A percentile compares a stretch with the other conserved stretches of the same genome.
phyloP scores from a whole-genome alignment of 2,797 vertebrate genomes.

The Molossus molossus region DNA sequence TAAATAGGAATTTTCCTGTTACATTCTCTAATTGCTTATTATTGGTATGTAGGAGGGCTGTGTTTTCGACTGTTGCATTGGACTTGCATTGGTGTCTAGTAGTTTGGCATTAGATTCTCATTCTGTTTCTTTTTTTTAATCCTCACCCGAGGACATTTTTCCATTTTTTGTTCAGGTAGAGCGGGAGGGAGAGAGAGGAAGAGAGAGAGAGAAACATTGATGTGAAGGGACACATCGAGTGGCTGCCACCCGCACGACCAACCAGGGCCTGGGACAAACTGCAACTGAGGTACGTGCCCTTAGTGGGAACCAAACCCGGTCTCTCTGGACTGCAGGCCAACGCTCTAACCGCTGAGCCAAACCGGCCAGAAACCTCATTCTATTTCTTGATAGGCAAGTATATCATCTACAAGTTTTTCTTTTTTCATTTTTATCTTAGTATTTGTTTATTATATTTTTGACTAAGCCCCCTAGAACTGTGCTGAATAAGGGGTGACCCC shows the following conservation, averaged over 20 bases:
- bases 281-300: no score
- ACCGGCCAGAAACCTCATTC: background rate
- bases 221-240: no score
- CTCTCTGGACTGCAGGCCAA: no score
- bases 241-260: no score
- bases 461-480: background rate
- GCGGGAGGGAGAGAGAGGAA: no score
- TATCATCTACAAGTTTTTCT: background rate
- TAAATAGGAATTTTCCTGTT: constrained; percentile 20
- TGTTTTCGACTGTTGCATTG: background rate
- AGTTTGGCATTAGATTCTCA: constrained; percentile 42
- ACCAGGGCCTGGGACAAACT: no score
- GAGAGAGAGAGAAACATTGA: no score
- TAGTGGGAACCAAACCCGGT: no score
- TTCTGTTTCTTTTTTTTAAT: background rate
- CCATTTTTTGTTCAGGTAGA: no score
- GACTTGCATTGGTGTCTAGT: background rate
- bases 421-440: background rate
- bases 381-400: background rate
- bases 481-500: background rate
- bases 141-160: no score
- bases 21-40: background rate
- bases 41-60: background rate
- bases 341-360: no score
- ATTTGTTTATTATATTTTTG: background rate